A percentile compares a stretch with the other conserved stretches of the same genome.
Conservation (phyloP, 2,888 invertebrate genomes). For the Amiota minor region DNA sequence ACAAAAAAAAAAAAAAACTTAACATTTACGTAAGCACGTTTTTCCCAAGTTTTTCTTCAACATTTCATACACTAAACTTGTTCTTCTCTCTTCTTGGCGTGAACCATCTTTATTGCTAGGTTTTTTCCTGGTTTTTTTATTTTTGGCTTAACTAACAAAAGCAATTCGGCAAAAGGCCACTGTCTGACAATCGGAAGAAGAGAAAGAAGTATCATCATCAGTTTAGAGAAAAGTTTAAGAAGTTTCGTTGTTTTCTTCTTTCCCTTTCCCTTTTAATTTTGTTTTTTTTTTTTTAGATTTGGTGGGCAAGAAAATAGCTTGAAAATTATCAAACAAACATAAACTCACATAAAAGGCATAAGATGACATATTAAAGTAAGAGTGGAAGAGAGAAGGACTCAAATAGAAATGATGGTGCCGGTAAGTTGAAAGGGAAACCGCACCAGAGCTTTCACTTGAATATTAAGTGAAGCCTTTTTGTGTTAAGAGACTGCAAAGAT, state of each 20-base stretch:
- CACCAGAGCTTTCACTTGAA: background rate
- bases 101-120: background rate
- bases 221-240: background rate
- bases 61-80: too few relatives aligned
- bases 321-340: background rate
- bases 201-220: background rate
- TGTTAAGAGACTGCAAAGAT: background rate
- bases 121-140: background rate
- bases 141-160: conserved; percentile 60
- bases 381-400: too few relatives aligned
- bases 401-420: too few relatives aligned
- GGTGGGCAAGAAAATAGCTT: background rate
- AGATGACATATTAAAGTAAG: too few relatives aligned
- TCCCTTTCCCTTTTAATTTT: background rate
- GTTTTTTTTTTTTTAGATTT: background rate
- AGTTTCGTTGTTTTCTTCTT: background rate
- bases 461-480: background rate
- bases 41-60: conserved; percentile 32
- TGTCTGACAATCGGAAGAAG: background rate
- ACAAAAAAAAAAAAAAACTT: conserved; percentile 23
- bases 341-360: too few relatives aligned
- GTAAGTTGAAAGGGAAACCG: too few relatives aligned
- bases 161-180: conserved; percentile 23
- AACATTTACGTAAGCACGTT: conserved; percentile 39
- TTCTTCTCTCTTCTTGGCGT: too few relatives aligned